Evolutionary conservation across 92 coral and sea anemone genomes (phyloP).

Genomic region (Paramuricea clavata): DNA sequence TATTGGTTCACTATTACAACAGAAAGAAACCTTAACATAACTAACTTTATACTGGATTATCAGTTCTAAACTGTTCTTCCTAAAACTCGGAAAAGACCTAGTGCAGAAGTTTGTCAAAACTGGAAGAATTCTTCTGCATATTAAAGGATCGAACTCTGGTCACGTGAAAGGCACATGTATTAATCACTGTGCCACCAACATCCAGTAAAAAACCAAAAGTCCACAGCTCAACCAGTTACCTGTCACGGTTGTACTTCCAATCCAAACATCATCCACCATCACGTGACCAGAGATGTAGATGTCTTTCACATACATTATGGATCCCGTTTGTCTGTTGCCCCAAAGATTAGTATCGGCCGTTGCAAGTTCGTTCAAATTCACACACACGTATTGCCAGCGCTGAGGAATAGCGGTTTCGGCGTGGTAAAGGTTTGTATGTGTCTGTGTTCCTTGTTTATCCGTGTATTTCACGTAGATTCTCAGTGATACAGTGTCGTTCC

Average conservation of each 20-base stretch:
- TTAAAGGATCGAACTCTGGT: too few species aligned
- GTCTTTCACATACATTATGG: slow-evolving; percentile 66
- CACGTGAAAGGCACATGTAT: too few species aligned
- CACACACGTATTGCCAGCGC: slow-evolving; percentile 77
- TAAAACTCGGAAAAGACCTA: too few species aligned
- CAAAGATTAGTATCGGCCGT: slow-evolving; percentile 50
- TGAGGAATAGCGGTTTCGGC: slow-evolving; percentile 38
- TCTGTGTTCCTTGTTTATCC: slow-evolving; percentile 54
- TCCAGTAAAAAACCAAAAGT: too few species aligned
- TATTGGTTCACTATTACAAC: too few species aligned
- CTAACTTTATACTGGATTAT: too few species aligned
- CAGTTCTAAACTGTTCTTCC: too few species aligned
- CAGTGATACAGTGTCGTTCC: slow-evolving; percentile 39
- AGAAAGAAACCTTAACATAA: too few species aligned
- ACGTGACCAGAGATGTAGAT: slow-evolving; percentile 58
- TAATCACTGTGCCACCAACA: not conserved
- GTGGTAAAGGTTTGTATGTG: slow-evolving; percentile 42
- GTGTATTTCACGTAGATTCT: slow-evolving; percentile 75
- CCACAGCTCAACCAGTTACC: slow-evolving; percentile 49
- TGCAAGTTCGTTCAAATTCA: slow-evolving; percentile 73
- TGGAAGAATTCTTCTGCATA: too few species aligned
- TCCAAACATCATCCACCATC: slow-evolving; percentile 81
- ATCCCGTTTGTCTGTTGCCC: slow-evolving; percentile 52
- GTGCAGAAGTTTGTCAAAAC: too few species aligned
- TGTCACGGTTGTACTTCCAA: slow-evolving; percentile 73